Base-by-base conservation (phyloP, 2,797 vertebrate species). In the Myotis planiceps region DNA sequence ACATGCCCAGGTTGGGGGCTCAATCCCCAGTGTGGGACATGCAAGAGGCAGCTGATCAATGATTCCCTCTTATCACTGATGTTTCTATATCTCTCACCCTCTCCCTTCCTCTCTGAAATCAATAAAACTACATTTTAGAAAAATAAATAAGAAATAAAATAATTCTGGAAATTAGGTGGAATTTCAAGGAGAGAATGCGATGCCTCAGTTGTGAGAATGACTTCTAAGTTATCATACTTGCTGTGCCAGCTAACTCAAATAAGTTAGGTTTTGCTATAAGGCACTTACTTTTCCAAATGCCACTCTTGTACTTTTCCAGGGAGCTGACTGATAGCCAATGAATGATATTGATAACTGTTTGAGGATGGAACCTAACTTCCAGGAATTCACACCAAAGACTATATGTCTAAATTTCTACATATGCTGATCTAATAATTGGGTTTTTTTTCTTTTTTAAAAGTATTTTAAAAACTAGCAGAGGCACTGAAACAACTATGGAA, bases 161-260 rank as follows among this genome's bases (percentile, higher is more conserved):
- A 94, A 87, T 88, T 81, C 69, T 92, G 27, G 29, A 92, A 95
- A 86, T 94, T 42, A 72, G 76, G 39, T 87, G 69, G 47, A 80
- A 76, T 74, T 92, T 78, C 18, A 72, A 88, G 51, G 13, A 58
- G 27, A 79, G 32, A 69, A 72, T 69, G 15, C 32, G 27, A 72
- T 45, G 84, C 63, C 66, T 81, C 23, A 65, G 82, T 86, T 75
- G 12, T 19, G 18, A 92, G 68, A 86, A 80, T 47, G 29, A 60
- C 60, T 80, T 72, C 75, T 85, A 79, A 21, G 15, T 78, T 92
- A 16, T 79, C 18, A 25, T 12, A 47, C 3, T 78, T 92, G 45
- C 47, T 84, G 9, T 65, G 5, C n/a, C 4, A 82, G 19, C 18
- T 37, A 68, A 90, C 51, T 68, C 27, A 49, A 58, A 65, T 72